Percentiles rank a stretch among this genome's conserved stretches.
Evolutionary conservation across 2,797 vertebrate species (phyloP).

Genomic region (Bradypodion pumilum): DNA sequence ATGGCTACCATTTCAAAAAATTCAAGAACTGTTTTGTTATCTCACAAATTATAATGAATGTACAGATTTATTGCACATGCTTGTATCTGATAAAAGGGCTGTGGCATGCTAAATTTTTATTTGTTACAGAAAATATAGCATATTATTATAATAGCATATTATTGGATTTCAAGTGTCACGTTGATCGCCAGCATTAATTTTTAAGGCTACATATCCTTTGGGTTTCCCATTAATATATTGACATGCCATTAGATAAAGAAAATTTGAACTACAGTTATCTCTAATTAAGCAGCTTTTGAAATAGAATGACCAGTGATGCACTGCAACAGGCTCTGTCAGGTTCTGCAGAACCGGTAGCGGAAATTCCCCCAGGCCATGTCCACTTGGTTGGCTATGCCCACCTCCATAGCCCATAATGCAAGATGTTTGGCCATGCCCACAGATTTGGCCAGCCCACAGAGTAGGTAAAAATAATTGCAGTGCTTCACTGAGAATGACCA

Average conservation of each 20-base stretch:
- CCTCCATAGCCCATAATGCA: too few species aligned
- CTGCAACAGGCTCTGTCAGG: too few species aligned
- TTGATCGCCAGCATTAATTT: conserved; percentile 54
- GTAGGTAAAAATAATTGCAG: too few species aligned
- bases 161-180: conserved; percentile 27
- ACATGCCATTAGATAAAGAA: conserved; percentile 54
- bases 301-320: conserved; percentile 33
- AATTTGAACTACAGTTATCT: conserved; percentile 40
- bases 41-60: conserved; percentile 24
- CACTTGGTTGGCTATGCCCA: too few species aligned
- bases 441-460: too few species aligned
- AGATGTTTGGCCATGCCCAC: too few species aligned
- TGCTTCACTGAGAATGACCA: conserved; percentile 28
- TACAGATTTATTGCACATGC: conserved; percentile 52
- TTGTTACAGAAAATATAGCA: conserved; percentile 45
- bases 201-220: conserved; percentile 54
- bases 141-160: too few species aligned
- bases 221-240: conserved; percentile 56
- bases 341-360: too few species aligned
- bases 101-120: conserved; percentile 6
- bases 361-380: too few species aligned
- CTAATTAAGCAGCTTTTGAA: conserved; percentile 42
- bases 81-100: background rate
- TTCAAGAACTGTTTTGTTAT: background rate
- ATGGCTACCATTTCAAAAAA: too few species aligned